phyloP scores from a whole-genome alignment of 2,888 invertebrate genomes.

The Acleris laterana region DNA sequence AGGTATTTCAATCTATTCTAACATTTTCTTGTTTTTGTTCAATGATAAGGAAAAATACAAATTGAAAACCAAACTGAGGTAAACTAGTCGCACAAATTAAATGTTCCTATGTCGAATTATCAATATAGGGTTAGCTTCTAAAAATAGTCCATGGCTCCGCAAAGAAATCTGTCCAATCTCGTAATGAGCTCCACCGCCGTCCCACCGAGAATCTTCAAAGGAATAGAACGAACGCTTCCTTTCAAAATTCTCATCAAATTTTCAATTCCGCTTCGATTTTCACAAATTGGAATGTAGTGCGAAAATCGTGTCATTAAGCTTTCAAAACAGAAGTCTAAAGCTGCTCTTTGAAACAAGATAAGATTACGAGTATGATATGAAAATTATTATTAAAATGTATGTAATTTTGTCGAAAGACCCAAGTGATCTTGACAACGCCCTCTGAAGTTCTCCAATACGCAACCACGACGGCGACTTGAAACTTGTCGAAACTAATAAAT shows the following conservation, averaged over 20 bases:
- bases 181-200: slow-evolving; percentile 16
- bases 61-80: too few species aligned
- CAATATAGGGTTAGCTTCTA: slow-evolving; percentile 5
- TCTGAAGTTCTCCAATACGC: slow-evolving; percentile 23
- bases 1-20: too few species aligned
- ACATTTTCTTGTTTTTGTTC: too few species aligned
- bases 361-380: too few species aligned
- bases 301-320: too few species aligned
- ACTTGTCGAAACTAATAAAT: slow-evolving; percentile 54
- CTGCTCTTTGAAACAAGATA: too few species aligned
- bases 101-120: too few species aligned
- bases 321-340: too few species aligned
- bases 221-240: slow-evolving; percentile 17
- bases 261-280: neutral
- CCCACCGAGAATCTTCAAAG: slow-evolving; percentile 7
- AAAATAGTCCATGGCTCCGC: slow-evolving; percentile 8
- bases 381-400: too few species aligned
- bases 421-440: slow-evolving; percentile 16
- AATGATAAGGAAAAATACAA: too few species aligned
- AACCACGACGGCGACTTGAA: slow-evolving; percentile 40
- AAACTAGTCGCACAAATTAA: too few species aligned
- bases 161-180: slow-evolving; percentile 10
- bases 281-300: too few species aligned
- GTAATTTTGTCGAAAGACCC: neutral
- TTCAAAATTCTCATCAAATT: slow-evolving; percentile 12